These are phyloP conservation scores for Karalla daura DNA, from an alignment of 2,797 vertebrate species.

Conservation along the genomic window DNA sequence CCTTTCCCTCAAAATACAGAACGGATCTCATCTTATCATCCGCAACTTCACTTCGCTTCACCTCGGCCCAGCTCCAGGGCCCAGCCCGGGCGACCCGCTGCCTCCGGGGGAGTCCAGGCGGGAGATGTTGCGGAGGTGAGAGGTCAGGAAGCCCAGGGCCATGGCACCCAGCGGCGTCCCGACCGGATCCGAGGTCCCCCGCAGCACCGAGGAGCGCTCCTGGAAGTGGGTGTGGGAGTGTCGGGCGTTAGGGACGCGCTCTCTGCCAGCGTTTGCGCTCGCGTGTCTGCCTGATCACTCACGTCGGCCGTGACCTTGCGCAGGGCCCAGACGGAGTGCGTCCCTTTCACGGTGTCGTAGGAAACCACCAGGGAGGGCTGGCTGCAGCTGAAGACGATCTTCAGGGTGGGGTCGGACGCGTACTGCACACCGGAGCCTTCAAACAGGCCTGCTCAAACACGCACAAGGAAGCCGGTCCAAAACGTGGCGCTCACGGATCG, in stretches of 20 bases:
- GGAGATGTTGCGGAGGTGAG: conserved; percentile 90
- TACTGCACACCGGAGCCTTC: conserved; percentile 90
- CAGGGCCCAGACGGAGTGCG: conserved; percentile 92
- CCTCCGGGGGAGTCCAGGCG: conserved; percentile 88
- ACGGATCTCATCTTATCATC: too few relatives aligned
- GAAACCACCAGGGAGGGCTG: conserved; percentile 94
- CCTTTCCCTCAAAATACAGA: too few relatives aligned
- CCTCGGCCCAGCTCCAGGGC: conserved; percentile 55
- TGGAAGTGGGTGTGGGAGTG: conserved; percentile 60
- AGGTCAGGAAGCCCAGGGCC: conserved; percentile 86
- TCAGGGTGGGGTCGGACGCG: conserved; percentile 88
- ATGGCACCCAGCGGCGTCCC: conserved; percentile 83
- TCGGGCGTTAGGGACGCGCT: neutral
- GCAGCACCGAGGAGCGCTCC: conserved; percentile 91
- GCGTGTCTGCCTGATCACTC: conserved; percentile 20
- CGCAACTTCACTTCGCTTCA: too few relatives aligned
- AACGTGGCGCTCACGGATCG: neutral
- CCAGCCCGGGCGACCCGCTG: conserved; percentile 35
- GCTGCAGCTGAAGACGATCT: conserved; percentile 90
- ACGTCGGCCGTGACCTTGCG: conserved; percentile 93
- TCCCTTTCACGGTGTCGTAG: conserved; percentile 90
- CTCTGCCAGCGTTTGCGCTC: neutral
- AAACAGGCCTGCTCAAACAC: conserved; percentile 82
- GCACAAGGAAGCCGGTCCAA: conserved; percentile 4
- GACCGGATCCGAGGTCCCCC: conserved; percentile 84